phyloP scores from a whole-genome alignment of 2,113 vertebrate genomes.

The Salvator merianae region DNA sequence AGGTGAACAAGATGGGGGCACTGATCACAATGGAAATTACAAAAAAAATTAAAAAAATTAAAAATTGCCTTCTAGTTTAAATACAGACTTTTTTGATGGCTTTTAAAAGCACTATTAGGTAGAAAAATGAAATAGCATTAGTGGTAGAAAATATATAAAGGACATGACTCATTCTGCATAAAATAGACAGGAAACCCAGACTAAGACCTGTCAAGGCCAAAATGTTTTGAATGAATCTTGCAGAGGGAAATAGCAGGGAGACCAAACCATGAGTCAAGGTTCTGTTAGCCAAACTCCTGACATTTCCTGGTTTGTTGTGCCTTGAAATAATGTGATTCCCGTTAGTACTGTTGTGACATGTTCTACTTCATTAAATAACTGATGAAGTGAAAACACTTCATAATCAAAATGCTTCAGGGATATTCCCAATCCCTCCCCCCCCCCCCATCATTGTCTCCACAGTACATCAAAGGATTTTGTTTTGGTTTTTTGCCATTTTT shows the following conservation, averaged over 20 bases:
- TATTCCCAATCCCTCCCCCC: too few species aligned
- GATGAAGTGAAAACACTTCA: neutral
- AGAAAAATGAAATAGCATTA: neutral
- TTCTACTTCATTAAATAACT: neutral
- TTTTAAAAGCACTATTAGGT: neutral
- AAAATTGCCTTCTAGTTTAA: neutral
- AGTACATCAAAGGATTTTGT: neutral
- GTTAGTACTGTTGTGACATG: neutral
- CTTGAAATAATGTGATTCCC: neutral
- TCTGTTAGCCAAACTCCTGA: neutral
- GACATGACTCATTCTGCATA: neutral
- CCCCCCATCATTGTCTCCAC: neutral
- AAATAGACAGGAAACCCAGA: neutral
- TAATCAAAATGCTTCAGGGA: neutral
- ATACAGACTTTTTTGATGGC: neutral
- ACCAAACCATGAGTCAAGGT: neutral
- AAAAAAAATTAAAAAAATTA: too few species aligned
- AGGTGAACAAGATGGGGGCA: too few species aligned
- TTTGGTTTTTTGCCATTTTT: too few species aligned
- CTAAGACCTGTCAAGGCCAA: neutral
- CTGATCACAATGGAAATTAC: neutral
- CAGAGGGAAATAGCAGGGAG: neutral
- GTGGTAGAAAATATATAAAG: neutral
- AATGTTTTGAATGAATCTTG: neutral
- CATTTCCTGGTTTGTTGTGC: neutral